Evolutionary conservation across 2,888 invertebrate genomes (phyloP).

Genomic region (Cantharis flavilabris): DNA sequence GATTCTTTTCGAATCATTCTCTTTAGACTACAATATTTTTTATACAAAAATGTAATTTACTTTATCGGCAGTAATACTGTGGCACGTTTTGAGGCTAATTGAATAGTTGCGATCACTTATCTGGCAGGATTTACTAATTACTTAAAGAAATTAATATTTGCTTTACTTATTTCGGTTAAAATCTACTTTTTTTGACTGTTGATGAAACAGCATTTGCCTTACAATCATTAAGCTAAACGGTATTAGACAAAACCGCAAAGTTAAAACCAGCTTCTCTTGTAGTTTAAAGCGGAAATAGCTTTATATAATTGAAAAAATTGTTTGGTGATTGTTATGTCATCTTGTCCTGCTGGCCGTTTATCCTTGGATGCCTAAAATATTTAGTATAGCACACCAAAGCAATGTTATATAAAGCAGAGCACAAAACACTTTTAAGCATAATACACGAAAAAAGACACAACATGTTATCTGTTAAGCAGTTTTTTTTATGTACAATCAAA

Average conservation of each 20-base stretch:
- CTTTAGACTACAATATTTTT: background rate
- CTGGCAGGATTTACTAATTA: too few relatives aligned
- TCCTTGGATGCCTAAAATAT: background rate
- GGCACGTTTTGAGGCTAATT: background rate
- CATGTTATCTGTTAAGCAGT: constrained; percentile 5
- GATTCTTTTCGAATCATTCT: background rate
- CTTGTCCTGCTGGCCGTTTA: background rate
- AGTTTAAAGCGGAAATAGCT: background rate
- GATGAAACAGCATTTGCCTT: too few relatives aligned
- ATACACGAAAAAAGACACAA: background rate
- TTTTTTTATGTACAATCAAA: constrained; percentile 7
- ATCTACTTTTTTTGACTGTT: too few relatives aligned
- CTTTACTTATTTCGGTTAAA: too few relatives aligned
- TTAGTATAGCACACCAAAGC: background rate
- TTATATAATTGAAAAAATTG: background rate
- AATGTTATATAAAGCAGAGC: background rate
- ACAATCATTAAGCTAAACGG: too few relatives aligned
- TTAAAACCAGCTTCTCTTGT: background rate
- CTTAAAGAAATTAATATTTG: too few relatives aligned
- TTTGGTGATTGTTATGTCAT: background rate
- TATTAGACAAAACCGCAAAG: too few relatives aligned
- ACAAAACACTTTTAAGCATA: background rate
- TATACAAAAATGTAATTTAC: background rate
- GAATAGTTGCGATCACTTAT: background rate
- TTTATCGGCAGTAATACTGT: background rate